These are phyloP conservation scores for Oncopodura yosiiana DNA, from an alignment of 1,140 invertebrate species.

Conservation along the genomic window DNA sequence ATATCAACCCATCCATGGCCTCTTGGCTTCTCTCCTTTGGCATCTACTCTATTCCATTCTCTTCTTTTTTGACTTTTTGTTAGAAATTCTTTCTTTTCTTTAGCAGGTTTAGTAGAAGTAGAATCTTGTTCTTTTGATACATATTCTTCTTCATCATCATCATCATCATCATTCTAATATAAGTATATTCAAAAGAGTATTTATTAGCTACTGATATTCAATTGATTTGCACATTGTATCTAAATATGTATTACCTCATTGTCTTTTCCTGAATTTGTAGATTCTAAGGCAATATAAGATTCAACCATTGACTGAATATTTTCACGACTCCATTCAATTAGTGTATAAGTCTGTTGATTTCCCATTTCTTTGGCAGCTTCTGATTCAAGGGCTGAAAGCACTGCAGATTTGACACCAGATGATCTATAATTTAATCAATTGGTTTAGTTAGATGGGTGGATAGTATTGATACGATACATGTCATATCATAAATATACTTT, in stretches of 20 bases:
- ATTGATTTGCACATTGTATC: too few relatives aligned
- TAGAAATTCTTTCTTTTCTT: constrained; percentile 64
- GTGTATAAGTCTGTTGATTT: constrained; percentile 84
- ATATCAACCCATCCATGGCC: constrained; percentile 93
- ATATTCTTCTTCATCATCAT: constrained; percentile 7
- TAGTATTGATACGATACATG: neutral
- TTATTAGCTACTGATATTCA: too few relatives aligned
- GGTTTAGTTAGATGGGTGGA: neutral
- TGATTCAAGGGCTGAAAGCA: constrained; percentile 47
- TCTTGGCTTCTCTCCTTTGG: constrained; percentile 69
- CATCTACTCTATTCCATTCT: constrained; percentile 71
- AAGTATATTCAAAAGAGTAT: constrained; percentile 53
- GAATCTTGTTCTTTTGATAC: neutral
- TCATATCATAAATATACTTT: constrained; percentile 5
- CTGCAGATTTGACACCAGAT: constrained; percentile 59
- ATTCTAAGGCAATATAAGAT: neutral
- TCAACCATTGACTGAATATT: constrained; percentile 58
- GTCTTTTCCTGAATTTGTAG: too few relatives aligned
- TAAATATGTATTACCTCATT: too few relatives aligned
- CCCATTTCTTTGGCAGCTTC: constrained; percentile 73
- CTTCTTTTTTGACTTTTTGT: constrained; percentile 85
- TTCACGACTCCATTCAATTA: constrained; percentile 87
- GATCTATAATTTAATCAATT: constrained; percentile 46
- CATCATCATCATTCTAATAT: constrained; percentile 39
- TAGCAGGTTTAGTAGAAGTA: neutral